Evolutionary conservation across 2,797 vertebrate genomes (phyloP), one percentile per base, ranked within the genome.

Genomic region (Bufotes viridis): DNA sequence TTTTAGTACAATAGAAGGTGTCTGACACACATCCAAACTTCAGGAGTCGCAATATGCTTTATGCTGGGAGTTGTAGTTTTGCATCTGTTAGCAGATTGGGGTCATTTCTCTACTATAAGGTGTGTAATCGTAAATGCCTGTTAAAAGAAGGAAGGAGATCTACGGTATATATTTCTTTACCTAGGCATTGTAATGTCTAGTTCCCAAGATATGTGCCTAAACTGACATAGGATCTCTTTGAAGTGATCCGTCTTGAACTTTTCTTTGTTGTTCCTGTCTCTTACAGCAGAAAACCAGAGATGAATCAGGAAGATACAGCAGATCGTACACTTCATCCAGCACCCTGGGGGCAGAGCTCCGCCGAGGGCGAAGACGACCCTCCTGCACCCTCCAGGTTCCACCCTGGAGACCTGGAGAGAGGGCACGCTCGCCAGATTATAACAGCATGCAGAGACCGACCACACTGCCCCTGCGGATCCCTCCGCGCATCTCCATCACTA

Each of bases 401-500:
- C 93, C 93, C 87, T 94, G 96, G 95, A 95, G 96, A 69, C 93
- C 94, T 65, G 93, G 92, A 17, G 96, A 96, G 84, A 92, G 95
- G 57, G 93, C 95, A 0, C 94, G 95, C 13, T 96, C 96, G 0
- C 95, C 96, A 0, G 95, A 95, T 87, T 90, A 93, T 78, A 92
- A 93, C 88, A 93, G 91, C 10, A 76, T 91, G 81, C 91, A 93
- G 0, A 94, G 96, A 58, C 96, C 96, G 17, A 97, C 95, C 17
- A 96, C 95, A 5, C 94, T 96, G 65, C 96, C 96, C 2, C 94
- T 97, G 63, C 94, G 92, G 82, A 95, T 96, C 88, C 96, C 95
- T 0, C 96, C 96, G 0, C 94, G 95, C 87, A 97, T 97, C 90
- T 96, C 95, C 92, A 95, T 97, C 95, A 97, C 95, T 83, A 93